phyloP scores from a whole-genome alignment of 2,113 vertebrate species.

The Pao palembangensis region DNA sequence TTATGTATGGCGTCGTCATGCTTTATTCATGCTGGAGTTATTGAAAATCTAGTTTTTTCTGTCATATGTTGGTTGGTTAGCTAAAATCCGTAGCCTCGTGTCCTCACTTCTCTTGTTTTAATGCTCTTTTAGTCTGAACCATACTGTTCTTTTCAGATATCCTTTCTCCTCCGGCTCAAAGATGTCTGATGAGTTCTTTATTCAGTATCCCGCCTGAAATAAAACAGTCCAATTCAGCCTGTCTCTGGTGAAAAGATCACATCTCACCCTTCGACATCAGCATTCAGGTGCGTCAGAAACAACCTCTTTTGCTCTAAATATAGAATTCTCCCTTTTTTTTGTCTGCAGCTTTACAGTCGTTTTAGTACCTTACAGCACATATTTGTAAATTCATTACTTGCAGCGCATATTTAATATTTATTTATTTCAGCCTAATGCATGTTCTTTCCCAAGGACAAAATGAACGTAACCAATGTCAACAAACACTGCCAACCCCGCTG shows the following conservation, averaged over 20 bases:
- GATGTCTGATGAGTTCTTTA: constrained; percentile 18
- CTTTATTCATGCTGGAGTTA: background rate
- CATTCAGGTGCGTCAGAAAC: constrained; percentile 30
- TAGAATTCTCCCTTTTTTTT: constrained; percentile 4
- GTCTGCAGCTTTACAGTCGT: constrained; percentile 3
- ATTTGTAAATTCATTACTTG: constrained; percentile 1
- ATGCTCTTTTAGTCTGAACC: constrained; percentile 9
- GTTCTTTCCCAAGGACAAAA: constrained; percentile 27
- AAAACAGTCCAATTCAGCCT: constrained; percentile 40
- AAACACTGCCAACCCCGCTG: constrained; percentile 6
- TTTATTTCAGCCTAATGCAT: background rate
- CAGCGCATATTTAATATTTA: constrained; percentile 21
- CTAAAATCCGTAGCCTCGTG: constrained; percentile 3
- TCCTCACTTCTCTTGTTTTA: constrained; percentile 22
- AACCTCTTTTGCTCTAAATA: constrained; percentile 29
- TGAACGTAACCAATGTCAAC: constrained; percentile 1
- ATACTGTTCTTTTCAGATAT: constrained; percentile 12
- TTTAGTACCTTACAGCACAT: constrained; percentile 1
- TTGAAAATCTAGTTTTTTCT: background rate
- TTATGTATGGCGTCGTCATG: background rate
- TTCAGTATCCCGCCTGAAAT: constrained; percentile 17
- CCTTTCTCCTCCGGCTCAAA: constrained; percentile 36
- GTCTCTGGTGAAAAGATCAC: constrained; percentile 18
- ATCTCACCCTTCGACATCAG: constrained; percentile 33
- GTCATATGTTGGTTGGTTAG: constrained; percentile 2